phyloP scores from a whole-genome alignment of 1,140 invertebrate genomes.

The Diuraphis noxia region DNA sequence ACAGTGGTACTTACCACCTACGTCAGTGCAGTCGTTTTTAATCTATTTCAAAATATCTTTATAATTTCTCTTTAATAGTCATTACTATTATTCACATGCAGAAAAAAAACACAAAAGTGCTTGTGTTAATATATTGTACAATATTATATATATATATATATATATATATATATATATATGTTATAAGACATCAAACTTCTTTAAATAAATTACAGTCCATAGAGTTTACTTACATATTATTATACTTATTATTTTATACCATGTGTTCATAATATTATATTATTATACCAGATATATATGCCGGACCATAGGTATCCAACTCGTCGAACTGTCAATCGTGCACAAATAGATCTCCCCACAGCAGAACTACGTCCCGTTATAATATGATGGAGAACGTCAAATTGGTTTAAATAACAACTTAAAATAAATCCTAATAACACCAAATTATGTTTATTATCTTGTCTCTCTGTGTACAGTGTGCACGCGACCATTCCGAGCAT shows the following conservation, averaged over 20 bases:
- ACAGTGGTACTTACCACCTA: background rate
- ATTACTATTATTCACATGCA: too few species aligned
- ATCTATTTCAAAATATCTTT: background rate
- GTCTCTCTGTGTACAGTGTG: background rate
- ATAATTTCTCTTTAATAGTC: background rate
- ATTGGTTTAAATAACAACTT: background rate
- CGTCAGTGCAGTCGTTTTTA: background rate
- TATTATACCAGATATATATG: background rate
- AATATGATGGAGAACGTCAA: background rate
- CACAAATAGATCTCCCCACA: background rate
- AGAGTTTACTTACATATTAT: background rate
- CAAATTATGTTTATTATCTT: slow-evolving; percentile 3
- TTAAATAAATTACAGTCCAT: background rate
- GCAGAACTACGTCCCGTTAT: background rate
- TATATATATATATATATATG: too few species aligned
- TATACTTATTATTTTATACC: background rate
- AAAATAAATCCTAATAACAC: background rate
- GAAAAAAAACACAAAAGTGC: background rate
- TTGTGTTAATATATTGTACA: background rate
- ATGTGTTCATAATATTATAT: background rate
- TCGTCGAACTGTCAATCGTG: background rate
- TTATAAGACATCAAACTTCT: background rate
- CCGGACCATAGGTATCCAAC: background rate
- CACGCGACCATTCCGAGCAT: background rate
- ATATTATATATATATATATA: background rate